Percentiles rank a stretch among this genome's conserved stretches.
Evolutionary conservation across 2,888 invertebrate genomes (phyloP).

Genomic region (Urechis unicinctus): DNA sequence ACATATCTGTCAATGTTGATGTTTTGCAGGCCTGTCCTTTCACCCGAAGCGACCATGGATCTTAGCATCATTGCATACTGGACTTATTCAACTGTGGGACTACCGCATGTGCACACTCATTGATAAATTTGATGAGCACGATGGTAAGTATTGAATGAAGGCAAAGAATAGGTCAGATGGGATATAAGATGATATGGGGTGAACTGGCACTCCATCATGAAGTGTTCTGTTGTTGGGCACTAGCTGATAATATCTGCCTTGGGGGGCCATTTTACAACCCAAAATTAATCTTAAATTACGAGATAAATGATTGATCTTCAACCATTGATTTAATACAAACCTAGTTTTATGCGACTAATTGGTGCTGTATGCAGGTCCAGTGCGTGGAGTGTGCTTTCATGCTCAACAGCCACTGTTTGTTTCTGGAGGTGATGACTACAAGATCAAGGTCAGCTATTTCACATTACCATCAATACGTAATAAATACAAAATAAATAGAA

Average conservation of each 20-base stretch:
- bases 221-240: too few relatives aligned
- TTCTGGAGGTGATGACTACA: conserved; percentile 98
- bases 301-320: neutral
- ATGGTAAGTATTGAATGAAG: conserved; percentile 61
- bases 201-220: too few relatives aligned
- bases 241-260: too few relatives aligned
- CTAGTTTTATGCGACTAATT: conserved; percentile 1
- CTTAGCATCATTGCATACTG: conserved; percentile 87
- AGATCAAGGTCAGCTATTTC: conserved; percentile 72
- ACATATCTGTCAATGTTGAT: conserved; percentile 6
- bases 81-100: conserved; percentile 97
- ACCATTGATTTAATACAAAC: neutral
- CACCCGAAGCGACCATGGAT: conserved; percentile 99
- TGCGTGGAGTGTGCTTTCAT: conserved; percentile 96
- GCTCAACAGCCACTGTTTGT: conserved; percentile 97
- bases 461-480: neutral
- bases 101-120: conserved; percentile 98
- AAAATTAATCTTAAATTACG: too few relatives aligned
- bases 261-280: too few relatives aligned
- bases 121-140: conserved; percentile 99
- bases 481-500: neutral
- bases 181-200: too few relatives aligned
- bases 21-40: conserved; percentile 70
- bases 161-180: too few relatives aligned
- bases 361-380: conserved; percentile 62